Percentiles rank a stretch among this genome's conserved stretches.
Evolutionary conservation across 2,113 vertebrate genomes (phyloP).

Genomic region (Tinamus guttatus): DNA sequence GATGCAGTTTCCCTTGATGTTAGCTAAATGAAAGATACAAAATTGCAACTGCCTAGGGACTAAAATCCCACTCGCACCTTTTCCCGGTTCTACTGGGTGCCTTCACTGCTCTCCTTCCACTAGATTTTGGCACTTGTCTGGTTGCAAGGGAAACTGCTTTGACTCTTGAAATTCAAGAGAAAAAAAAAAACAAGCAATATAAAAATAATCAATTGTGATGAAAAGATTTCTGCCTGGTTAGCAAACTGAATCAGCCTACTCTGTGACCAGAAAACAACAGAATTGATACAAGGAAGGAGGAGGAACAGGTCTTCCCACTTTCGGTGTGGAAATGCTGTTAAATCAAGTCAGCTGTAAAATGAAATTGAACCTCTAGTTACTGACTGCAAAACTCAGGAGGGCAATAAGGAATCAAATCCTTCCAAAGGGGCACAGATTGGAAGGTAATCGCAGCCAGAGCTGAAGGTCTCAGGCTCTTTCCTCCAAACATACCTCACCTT

Average conservation of each 20-base stretch:
- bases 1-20: not conserved
- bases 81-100: not conserved
- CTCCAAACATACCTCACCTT: too few relatives aligned
- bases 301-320: not conserved
- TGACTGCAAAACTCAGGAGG: not conserved
- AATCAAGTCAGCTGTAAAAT: not conserved
- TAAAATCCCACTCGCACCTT: not conserved
- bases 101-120: not conserved
- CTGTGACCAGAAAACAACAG: not conserved
- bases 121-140: not conserved
- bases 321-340: not conserved
- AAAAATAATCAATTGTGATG: not conserved
- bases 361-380: not conserved
- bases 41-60: not conserved
- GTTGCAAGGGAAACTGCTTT: not conserved
- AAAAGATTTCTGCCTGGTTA: not conserved
- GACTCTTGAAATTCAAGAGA: not conserved
- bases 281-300: not conserved
- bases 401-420: not conserved
- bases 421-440: not conserved
- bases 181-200: not conserved
- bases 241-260: not conserved
- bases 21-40: not conserved
- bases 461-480: too few relatives aligned
- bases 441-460: not conserved